phyloP scores from a whole-genome alignment of 2,113 vertebrate species.

The Larimichthys crocea region DNA sequence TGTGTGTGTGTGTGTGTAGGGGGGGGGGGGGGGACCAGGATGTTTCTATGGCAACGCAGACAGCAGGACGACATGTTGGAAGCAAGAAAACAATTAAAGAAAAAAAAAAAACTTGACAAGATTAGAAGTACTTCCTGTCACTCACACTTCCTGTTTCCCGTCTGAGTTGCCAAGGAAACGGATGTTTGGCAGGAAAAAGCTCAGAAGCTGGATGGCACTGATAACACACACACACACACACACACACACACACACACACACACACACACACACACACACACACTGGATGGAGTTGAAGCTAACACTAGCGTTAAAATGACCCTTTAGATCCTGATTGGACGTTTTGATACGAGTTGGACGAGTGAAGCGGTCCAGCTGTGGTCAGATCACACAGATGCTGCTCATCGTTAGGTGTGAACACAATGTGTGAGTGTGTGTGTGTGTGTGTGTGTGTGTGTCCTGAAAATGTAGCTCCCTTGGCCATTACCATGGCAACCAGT shows the following conservation, averaged over 20 bases:
- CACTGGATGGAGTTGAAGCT: background rate
- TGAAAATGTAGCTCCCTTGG: constrained; percentile 60
- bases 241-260: constrained; percentile 9
- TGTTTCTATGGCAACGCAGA: constrained; percentile 49
- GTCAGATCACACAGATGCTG: constrained; percentile 33
- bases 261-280: background rate
- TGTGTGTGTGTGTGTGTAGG: no score
- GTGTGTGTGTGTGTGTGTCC: constrained; percentile 43
- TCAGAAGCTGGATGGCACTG: constrained; percentile 69
- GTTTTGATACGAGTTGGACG: background rate
- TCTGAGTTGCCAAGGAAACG: constrained; percentile 71
- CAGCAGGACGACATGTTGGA: constrained; percentile 45
- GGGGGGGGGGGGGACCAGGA: background rate
- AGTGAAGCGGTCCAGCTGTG: constrained; percentile 11
- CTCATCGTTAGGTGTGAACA: constrained; percentile 62
- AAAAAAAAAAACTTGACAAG: constrained; percentile 42
- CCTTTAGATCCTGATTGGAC: background rate
- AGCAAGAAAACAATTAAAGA: constrained; percentile 19
- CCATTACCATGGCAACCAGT: constrained; percentile 76
- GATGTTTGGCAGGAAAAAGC: constrained; percentile 77
- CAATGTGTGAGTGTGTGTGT: constrained; percentile 37
- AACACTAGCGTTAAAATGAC: background rate
- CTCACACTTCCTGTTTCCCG: constrained; percentile 77
- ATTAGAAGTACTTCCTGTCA: constrained; percentile 69
- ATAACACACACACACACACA: constrained; percentile 63